Percentiles rank a stretch among this genome's conserved stretches.
Evolutionary conservation across 2,888 invertebrate genomes (phyloP).

Genomic region (Zygothrica quintamaculata): DNA sequence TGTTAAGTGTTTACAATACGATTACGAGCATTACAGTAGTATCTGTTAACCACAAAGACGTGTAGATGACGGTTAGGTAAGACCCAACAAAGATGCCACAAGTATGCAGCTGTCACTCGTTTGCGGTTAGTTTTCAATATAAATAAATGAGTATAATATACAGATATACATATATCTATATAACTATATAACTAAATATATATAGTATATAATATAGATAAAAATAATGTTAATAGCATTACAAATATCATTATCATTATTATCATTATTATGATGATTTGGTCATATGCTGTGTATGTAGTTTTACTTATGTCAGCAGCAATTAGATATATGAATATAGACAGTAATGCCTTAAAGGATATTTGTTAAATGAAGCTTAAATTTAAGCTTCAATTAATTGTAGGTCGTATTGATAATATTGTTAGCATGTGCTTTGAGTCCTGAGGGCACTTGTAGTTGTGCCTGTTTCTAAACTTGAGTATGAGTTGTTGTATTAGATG

Average conservation of each 20-base stretch:
- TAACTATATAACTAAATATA: too few species aligned
- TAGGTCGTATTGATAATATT: too few species aligned
- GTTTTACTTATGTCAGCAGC: too few species aligned
- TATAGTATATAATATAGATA: constrained; percentile 54
- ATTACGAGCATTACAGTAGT: too few species aligned
- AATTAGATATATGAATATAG: too few species aligned
- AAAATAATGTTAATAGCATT: constrained; percentile 12
- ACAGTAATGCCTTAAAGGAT: too few species aligned
- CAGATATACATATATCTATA: too few species aligned
- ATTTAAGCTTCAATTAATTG: too few species aligned
- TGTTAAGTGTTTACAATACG: too few species aligned
- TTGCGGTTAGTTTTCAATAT: constrained; percentile 54
- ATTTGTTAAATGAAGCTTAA: constrained; percentile 40
- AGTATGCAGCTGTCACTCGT: constrained; percentile 52
- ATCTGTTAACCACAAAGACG: constrained; percentile 59
- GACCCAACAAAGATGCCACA: constrained; percentile 46
- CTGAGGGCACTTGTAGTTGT: constrained; percentile 20
- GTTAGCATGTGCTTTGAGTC: too few species aligned
- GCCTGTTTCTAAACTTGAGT: constrained; percentile 34
- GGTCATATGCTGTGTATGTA: too few species aligned
- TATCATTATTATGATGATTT: constrained; percentile 20
- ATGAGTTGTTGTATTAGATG: constrained; percentile 25
- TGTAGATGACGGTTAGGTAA: constrained; percentile 65
- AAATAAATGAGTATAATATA: too few species aligned
- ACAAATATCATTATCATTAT: constrained; percentile 17